Base-by-base conservation (phyloP, 2,888 invertebrate species). In the Diaphora mendica region DNA sequence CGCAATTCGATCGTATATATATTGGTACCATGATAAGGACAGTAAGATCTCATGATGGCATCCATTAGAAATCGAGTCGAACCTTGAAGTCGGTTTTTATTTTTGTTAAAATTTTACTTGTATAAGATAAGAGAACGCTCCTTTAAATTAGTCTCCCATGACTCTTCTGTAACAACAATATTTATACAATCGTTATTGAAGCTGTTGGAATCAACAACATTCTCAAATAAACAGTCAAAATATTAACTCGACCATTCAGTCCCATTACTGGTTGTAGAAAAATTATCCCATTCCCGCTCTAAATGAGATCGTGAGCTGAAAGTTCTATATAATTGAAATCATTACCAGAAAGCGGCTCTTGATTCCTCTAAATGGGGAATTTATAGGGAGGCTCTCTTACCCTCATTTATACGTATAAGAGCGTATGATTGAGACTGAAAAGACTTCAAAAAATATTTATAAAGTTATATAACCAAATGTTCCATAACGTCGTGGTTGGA, bases 321-420 rank as follows among this genome's bases (percentile, higher is more conserved):
- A 81, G 66, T 78, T 81, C 75, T 76, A 75, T 81, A 85, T 89
- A 89, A 89, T 89, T 89, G 89, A 89, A 89, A 89, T 83, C 84
- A 86, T 86, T 89, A 85, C 85, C 65, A 79, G 77, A 78, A 81
- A 81, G 79, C 73, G 77, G 71, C 75, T 82, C 83, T 87, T 86
- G 86, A 87, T 87, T 85, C 86, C 79, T 79, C 69, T 72, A 85
- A 88, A 88, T 88, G 82, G 81, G 70, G 82, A 82, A 87, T 86
- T 88, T 88, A 85, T 83, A 80, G 82, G 42, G 35, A 64, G 72
- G 26, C 70, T 72, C 77, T 74, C 59, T 59, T 70, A 76, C 74
- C 70, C 67, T 48, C 74, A 70, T 74, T 70, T 73, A 66, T 67
- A 64, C 64, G 35, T 68, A 55, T 64, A 73, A 33, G n/a, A 68